Conservation (phyloP, 2,113 vertebrate genomes). For the Brachypteracias leptosomus region DNA sequence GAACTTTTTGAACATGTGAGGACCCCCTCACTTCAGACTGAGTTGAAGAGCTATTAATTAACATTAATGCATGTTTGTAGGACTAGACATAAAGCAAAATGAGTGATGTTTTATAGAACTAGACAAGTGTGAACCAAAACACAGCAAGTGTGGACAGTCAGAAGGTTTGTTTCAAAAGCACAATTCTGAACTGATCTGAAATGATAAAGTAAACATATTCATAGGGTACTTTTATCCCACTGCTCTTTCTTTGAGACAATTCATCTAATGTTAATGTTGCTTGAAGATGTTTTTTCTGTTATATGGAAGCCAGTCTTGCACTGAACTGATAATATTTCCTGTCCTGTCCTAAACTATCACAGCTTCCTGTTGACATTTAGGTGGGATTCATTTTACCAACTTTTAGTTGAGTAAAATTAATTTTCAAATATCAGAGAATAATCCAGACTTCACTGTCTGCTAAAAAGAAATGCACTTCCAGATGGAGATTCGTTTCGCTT, state of each 20-base stretch:
- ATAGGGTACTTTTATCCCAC: not conserved
- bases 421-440: not conserved
- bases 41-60: not conserved
- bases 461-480: not conserved
- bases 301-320: not conserved
- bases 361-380: not conserved
- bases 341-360: not conserved
- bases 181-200: not conserved
- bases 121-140: not conserved
- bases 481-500: not conserved
- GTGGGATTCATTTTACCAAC: not conserved
- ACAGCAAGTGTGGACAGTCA: not conserved
- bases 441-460: not conserved
- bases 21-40: not conserved
- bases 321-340: not conserved
- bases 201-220: accelerated
- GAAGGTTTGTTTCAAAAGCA: not conserved
- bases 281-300: not conserved
- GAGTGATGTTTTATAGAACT: not conserved
- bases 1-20: not conserved
- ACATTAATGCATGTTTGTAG: not conserved
- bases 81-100: not conserved
- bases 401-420: not conserved
- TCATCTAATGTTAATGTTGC: not conserved
- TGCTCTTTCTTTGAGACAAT: not conserved